Base-by-base conservation (phyloP, 2,888 invertebrate genomes). In the Drosophila merina region DNA sequence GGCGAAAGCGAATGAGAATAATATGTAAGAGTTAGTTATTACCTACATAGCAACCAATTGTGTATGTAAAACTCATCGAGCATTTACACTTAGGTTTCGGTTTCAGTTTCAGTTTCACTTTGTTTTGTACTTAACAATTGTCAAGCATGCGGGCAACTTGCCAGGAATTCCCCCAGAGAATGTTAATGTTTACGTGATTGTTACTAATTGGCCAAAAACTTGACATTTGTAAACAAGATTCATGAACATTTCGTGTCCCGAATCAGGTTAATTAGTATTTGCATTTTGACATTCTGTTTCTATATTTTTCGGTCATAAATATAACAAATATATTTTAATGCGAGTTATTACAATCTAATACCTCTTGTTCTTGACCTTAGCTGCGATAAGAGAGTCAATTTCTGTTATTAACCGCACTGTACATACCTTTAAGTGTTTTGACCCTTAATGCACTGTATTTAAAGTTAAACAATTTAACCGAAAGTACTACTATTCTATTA, bases 11-110 rank as follows among this genome's bases (percentile, higher is more conserved):
- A 60, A 30, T 28, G 10, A 6, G 30, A 33, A 30, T 67, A 49
- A 36, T 36, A n/a, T 57, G 58, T 67, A 70, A 67, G 20, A 33
- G 26, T 71, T 57, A 67, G 71, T 26, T 67, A 50, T 38, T 70
- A 57, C 38, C 67, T 50, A 57, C 52, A 51, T 44, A 50, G 63
- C 44, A 68, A 44, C 28, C 50, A 48, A 63, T 63, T 44, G 31
- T 50, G 51, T 64, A 47, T 51, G 59, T 71, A 20, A 48, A 48
- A 72, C 44, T 72, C 73, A 72, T 63, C 40, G 54, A 72, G 50
- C 70, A 70, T 63, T 70, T 49, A 47, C 67, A 30, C 51, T 73
- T 63, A 52, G 63, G 12, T 38, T 49, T 49, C 26, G 52, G 60
- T 36, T 31, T 63, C 42, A 42, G 12, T 45, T 12, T 59, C 9